Percentiles rank a stretch among this genome's conserved stretches.
phyloP scores from a whole-genome alignment of 2,888 invertebrate species.

The Electrophaes corylata region DNA sequence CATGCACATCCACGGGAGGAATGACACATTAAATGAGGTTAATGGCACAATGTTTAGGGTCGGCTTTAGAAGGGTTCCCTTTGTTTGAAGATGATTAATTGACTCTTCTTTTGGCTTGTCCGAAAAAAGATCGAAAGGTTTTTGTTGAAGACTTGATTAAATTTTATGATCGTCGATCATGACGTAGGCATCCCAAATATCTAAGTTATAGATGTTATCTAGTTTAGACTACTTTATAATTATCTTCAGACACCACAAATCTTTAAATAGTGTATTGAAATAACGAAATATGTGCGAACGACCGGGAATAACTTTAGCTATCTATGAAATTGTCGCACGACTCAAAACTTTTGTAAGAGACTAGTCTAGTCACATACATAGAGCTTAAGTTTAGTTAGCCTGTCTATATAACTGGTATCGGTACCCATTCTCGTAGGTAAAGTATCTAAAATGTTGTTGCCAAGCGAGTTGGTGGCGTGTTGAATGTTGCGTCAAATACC shows the following conservation, averaged over 20 bases:
- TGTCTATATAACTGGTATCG: background rate
- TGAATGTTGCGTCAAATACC: constrained; percentile 10
- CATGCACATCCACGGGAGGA: constrained; percentile 41
- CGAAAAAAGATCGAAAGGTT: background rate
- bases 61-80: constrained; percentile 37
- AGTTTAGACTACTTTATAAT: too few species aligned
- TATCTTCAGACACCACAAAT: too few species aligned
- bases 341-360: too few species aligned
- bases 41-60: constrained; percentile 56
- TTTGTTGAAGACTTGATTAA: constrained; percentile 9
- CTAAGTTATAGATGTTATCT: background rate
- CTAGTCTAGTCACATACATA: too few species aligned
- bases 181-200: background rate
- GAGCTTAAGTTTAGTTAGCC: too few species aligned
- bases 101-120: constrained; percentile 12
- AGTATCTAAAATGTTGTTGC: background rate
- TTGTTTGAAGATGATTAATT: constrained; percentile 52
- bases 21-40: constrained; percentile 59
- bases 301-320: too few species aligned
- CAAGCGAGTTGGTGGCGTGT: constrained; percentile 1
- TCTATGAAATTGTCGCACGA: too few species aligned
- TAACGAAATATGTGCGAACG: too few species aligned
- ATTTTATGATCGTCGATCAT: background rate
- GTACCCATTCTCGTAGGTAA: background rate
- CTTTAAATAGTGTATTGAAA: too few species aligned